Conservation (phyloP, 37 sponge, comb jelly and placozoan species). For the Aplysina aerophoba region DNA sequence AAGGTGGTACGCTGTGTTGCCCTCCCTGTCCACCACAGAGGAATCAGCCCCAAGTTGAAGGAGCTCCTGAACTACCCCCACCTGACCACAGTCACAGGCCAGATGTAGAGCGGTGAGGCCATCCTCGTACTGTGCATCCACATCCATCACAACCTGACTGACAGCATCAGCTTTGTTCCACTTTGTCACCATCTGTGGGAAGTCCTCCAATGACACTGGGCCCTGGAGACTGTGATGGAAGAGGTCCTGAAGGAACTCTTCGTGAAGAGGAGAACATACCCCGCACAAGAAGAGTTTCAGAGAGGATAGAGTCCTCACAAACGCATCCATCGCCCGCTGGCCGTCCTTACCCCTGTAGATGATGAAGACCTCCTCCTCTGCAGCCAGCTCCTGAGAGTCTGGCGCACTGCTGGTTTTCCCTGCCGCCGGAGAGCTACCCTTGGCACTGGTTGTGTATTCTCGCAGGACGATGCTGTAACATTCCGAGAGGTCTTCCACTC, state of each 20-base stretch:
- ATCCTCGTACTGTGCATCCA: not conserved
- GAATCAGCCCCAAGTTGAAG: not conserved
- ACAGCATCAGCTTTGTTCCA: not conserved
- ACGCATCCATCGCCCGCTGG: not conserved
- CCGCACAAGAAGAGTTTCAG: not conserved
- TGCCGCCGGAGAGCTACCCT: no score
- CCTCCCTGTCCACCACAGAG: not conserved
- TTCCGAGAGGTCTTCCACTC: no score
- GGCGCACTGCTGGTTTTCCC: no score
- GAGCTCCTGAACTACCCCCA: not conserved
- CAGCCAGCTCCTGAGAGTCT: not conserved
- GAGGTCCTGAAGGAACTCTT: slow-evolving; percentile 7
- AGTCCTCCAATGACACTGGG: slow-evolving; percentile 2
- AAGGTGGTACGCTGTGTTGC: slow-evolving; percentile 23
- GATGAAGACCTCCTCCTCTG: not conserved
- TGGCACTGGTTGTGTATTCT: no score
- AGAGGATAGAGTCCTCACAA: not conserved
- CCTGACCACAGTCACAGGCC: slow-evolving; percentile 25
- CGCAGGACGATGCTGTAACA: no score
- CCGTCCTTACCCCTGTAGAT: not conserved
- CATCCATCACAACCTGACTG: not conserved
- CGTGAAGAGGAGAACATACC: not conserved
- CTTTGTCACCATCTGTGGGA: not conserved
- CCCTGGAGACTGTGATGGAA: not conserved
- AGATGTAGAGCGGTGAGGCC: slow-evolving; percentile 14